Base-by-base conservation (phyloP, 2,113 vertebrate genomes). In the Dascyllus trimaculatus region DNA sequence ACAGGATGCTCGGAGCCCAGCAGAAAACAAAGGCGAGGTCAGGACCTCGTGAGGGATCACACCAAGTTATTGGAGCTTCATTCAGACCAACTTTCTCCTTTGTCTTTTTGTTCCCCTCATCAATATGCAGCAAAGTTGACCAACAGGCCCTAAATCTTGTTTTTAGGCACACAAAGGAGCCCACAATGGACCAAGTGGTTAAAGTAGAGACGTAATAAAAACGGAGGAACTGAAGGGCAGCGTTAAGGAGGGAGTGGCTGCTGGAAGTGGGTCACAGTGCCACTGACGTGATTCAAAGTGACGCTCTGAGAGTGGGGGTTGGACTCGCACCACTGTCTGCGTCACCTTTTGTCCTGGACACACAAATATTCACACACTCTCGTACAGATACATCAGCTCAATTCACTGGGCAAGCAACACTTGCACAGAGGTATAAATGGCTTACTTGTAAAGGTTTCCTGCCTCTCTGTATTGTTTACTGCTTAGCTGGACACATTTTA, bases 201-300 rank as follows among this genome's bases (percentile, higher is more conserved):
- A 24, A 59, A 72, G 63, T 68, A 22, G 53, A 60, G 49, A 65
- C 15, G 48, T 13, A 54, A 51, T 67, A 15, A 62, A n/a, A 76
- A 53, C n/a, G 25, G 14, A 24, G 15, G 63, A 62, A 18, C 45
- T 40, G 78, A 64, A 48, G 73, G 45, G 58, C 43, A 3, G 35
- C 51, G 82, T 69, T 49, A 45, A 71, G 66, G 65, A 81, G 78
- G 83, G 89, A 86, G 87, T 64, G 75, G 83, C 78, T 4, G 53
- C 43, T 85, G 68, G 82, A 94, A 94, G 82, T 94, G 93, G 94
- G 93, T 94, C 93, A 94, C 80, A 78, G 87, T 76, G 35, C 40
- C 67, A 22, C 60, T 94, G 93, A 93, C 71, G 82, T 74, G 85
- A 94, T 94, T 18, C 67, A 71, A 89, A 88, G 88, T 74, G 93